A percentile compares a stretch with the other conserved stretches of the same genome.
These are phyloP conservation scores for Cyanistes caeruleus DNA, from an alignment of 2,113 vertebrate species.

Conservation along the genomic window DNA sequence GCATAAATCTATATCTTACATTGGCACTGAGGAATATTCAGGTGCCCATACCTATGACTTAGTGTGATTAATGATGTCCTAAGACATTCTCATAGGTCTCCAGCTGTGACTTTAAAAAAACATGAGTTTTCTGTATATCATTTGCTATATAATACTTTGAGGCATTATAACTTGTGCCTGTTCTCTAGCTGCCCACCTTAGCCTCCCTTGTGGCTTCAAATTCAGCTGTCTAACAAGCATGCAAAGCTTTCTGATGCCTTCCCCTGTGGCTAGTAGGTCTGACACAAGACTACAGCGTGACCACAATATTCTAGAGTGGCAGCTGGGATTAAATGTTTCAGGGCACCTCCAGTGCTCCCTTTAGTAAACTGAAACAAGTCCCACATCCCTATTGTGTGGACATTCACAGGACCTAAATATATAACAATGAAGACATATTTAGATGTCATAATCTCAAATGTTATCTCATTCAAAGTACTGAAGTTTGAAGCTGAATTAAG, in stretches of 20 bases:
- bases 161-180: neutral
- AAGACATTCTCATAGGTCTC: neutral
- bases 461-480: neutral
- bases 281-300: neutral
- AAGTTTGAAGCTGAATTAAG: neutral
- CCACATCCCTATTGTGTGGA: neutral
- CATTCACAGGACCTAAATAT: neutral
- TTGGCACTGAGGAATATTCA: neutral
- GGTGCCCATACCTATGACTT: neutral
- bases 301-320: neutral
- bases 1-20: neutral
- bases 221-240: neutral
- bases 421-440: neutral
- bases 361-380: neutral
- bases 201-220: neutral
- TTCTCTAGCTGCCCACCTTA: neutral
- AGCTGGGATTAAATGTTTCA: neutral
- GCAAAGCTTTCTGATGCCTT: neutral
- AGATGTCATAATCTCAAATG: neutral
- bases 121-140: neutral
- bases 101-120: neutral
- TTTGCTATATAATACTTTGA: neutral
- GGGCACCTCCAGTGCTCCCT: neutral
- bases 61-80: neutral
- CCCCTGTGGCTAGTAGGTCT: neutral